These are phyloP conservation scores for Corythucha ciliata DNA, from an alignment of 2,888 invertebrate genomes.

Conservation along the genomic window DNA sequence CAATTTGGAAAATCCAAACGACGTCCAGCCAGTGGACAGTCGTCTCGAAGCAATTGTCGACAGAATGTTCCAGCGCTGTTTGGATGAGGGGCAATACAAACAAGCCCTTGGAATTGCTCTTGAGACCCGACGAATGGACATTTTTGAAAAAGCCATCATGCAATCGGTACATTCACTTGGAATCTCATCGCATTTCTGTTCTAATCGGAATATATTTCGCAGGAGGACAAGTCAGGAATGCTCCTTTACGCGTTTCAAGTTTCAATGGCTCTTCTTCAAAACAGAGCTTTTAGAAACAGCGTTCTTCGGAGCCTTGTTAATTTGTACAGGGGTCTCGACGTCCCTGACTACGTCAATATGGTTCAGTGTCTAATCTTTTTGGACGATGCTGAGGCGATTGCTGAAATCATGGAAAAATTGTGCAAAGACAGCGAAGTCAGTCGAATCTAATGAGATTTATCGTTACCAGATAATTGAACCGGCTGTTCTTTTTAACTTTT, in stretches of 20 bases:
- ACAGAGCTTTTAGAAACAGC: conserved; percentile 82
- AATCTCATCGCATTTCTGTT: conserved; percentile 13
- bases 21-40: conserved; percentile 62
- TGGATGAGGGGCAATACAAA: conserved; percentile 88
- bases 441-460: not conserved
- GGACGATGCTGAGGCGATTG: conserved; percentile 87
- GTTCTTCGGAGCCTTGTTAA: conserved; percentile 82
- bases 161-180: conserved; percentile 63
- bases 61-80: conserved; percentile 91
- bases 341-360: conserved; percentile 97
- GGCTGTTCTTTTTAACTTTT: conserved; percentile 37
- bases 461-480: not conserved
- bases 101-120: conserved; percentile 94
- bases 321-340: conserved; percentile 76
- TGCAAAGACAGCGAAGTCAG: conserved; percentile 60
- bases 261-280: conserved; percentile 92
- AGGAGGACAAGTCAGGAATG: conserved; percentile 85
- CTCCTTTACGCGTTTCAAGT: conserved; percentile 92
- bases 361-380: conserved; percentile 95
- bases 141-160: conserved; percentile 85
- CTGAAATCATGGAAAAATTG: conserved; percentile 82
- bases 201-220: too few species aligned
- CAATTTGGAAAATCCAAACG: conserved; percentile 52
- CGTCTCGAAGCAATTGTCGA: conserved; percentile 89
- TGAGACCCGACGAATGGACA: conserved; percentile 94